Base-by-base conservation (phyloP, 2,113 vertebrate genomes). In the Chiloscyllium plagiosum region DNA sequence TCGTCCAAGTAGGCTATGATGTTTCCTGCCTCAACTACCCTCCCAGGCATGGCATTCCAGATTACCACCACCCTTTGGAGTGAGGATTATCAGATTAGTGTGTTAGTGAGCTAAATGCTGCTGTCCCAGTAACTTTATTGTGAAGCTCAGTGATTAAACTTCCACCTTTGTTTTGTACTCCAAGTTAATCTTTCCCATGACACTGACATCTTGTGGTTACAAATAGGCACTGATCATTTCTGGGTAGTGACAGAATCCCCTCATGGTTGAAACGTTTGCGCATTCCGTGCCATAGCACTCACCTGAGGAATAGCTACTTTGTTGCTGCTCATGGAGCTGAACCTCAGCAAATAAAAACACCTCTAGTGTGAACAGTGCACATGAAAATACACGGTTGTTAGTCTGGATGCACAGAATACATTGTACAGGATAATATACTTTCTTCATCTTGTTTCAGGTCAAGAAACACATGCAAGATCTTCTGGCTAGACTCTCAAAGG, bases 381-480 rank as follows among this genome's bases (percentile, higher is more conserved):
- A n/a, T 7, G 10, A 15, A 66, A 17, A 66, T 8, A 33, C 24
- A 33, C 33, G 37, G 89, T 93, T 61, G 5, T 69, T 66, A 42
- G 47, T 42, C n/a, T 22, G 93, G 17, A 50, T 66, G 17, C 68
- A 61, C 29, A 42, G 33, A 94, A 94, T 94, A 42, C 42, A 6
- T 61, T 61, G 56, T 61, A 7, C 56, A 61, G 10, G 56, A 33
- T 70, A 96, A 2, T 86, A 0, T 0, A 0, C 95, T 4, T 95
- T 3, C n/a, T 76, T 96, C 69, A 96, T 12, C 96, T 96, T 96
- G 76, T 0, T 0, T 66, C 97, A 99, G 99, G 99, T 99, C 96
- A 99, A 99, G 97, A 99, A 99, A 96, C 99, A 99, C 65, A 96
- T 99, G 89, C 99, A 99, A 96, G 99, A 99, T 94, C 97, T 99